Conservation (phyloP, 2,888 invertebrate species). For the Thelaira solivaga region DNA sequence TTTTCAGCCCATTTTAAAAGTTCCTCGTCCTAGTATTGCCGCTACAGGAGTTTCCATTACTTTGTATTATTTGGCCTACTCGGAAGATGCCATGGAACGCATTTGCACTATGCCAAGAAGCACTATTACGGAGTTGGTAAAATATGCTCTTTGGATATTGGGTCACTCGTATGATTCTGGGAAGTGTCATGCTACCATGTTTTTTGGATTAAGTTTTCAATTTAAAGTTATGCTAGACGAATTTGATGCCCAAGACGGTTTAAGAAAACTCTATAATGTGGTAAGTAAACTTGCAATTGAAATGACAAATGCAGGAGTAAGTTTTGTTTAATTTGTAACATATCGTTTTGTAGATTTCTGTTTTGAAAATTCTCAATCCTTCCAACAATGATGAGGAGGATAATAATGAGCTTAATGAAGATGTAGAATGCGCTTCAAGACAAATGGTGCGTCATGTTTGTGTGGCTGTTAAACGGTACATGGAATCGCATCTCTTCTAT, state of each 20-base stretch:
- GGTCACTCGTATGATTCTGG: slow-evolving; percentile 98
- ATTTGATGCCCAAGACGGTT: slow-evolving; percentile 94
- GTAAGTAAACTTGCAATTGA: slow-evolving; percentile 66
- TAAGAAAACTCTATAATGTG: slow-evolving; percentile 95
- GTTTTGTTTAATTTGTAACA: too few species aligned
- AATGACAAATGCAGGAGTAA: background rate
- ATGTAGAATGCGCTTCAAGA: slow-evolving; percentile 91
- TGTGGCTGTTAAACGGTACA: slow-evolving; percentile 91
- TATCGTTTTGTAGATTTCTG: slow-evolving; percentile 83
- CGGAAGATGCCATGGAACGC: slow-evolving; percentile 98
- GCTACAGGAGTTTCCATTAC: slow-evolving; percentile 97
- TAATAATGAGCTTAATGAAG: slow-evolving; percentile 83
- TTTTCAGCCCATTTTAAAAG: slow-evolving; percentile 86
- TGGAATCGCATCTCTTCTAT: slow-evolving; percentile 91
- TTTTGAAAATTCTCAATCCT: slow-evolving; percentile 88
- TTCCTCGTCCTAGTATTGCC: slow-evolving; percentile 95
- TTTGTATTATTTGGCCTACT: slow-evolving; percentile 96
- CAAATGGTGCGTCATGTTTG: slow-evolving; percentile 95
- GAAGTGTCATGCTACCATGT: slow-evolving; percentile 98
- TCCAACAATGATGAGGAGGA: slow-evolving; percentile 80
- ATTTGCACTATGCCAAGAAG: slow-evolving; percentile 91
- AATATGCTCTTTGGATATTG: slow-evolving; percentile 95
- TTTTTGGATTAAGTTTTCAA: slow-evolving; percentile 95
- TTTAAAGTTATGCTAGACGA: slow-evolving; percentile 95
- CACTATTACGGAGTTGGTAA: slow-evolving; percentile 87